phyloP scores from a whole-genome alignment of 1,140 invertebrate genomes.

The Achroia grisella region DNA sequence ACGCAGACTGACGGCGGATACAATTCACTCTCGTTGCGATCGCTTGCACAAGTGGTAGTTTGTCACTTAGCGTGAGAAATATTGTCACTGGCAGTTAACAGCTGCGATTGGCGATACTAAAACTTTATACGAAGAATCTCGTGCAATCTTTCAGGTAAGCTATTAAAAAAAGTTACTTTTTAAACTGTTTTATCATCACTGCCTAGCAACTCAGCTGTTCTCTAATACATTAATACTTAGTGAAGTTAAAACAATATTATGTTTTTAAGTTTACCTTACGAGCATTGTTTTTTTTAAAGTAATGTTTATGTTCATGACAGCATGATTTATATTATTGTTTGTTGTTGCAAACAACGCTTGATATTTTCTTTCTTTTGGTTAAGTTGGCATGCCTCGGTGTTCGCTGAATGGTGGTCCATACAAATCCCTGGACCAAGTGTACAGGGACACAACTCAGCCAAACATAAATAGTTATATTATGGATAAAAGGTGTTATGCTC shows the following conservation, averaged over 20 bases:
- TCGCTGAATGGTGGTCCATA: slow-evolving; percentile 41
- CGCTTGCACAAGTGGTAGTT: no score
- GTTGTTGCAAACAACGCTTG: not conserved
- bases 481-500: no score
- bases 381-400: slow-evolving; percentile 42
- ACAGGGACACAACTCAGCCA: slow-evolving; percentile 24
- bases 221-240: slow-evolving; percentile 10
- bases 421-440: slow-evolving; percentile 26
- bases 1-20: no score
- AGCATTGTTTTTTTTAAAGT: no score
- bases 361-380: slow-evolving; percentile 24
- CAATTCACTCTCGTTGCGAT: not conserved
- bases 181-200: not conserved
- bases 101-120: no score
- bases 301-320: no score
- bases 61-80: no score
- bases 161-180: not conserved
- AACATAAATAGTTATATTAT: slow-evolving; percentile 17
- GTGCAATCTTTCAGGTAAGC: slow-evolving; percentile 10
- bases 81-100: no score
- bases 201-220: slow-evolving; percentile 18
- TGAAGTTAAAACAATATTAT: slow-evolving; percentile 4
- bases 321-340: slow-evolving; percentile 1
- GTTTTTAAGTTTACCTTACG: no score
- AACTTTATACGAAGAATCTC: no score